Conservation (phyloP, 2,888 invertebrate genomes). For the Parnassius smintheus region DNA sequence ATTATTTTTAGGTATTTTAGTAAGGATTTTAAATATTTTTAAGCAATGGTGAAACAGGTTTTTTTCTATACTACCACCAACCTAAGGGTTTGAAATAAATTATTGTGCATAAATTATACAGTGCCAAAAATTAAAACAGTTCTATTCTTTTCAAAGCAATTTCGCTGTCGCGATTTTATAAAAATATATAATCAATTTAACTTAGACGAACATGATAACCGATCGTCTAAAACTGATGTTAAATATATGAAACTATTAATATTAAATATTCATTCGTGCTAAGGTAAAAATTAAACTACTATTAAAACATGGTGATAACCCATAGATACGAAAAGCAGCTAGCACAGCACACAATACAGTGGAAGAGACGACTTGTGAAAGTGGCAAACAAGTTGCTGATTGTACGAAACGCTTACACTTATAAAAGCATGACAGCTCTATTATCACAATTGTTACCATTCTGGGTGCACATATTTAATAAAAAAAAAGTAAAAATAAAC, state of each 20-base stretch:
- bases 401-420: constrained; percentile 78
- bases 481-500: constrained; percentile 42
- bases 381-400: constrained; percentile 77
- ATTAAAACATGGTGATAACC: constrained; percentile 75
- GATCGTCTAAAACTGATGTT: neutral
- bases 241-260: constrained; percentile 1
- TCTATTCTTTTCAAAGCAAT: constrained; percentile 48
- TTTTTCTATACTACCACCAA: constrained; percentile 18
- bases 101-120: constrained; percentile 72
- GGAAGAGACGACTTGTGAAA: constrained; percentile 78
- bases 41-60: too few relatives aligned
- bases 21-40: too few relatives aligned
- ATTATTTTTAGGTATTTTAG: too few relatives aligned
- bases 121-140: constrained; percentile 63
- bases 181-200: constrained; percentile 12
- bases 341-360: constrained; percentile 80
- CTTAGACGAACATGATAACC: neutral
- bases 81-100: constrained; percentile 27
- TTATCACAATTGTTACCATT: constrained; percentile 67
- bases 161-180: constrained; percentile 33
- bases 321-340: constrained; percentile 81
- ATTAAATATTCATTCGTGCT: constrained; percentile 50
- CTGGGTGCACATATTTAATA: constrained; percentile 69
- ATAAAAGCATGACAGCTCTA: constrained; percentile 81
- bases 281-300: constrained; percentile 64